These are phyloP conservation scores for Sebastes glaucus DNA, from an alignment of 2,797 vertebrate species.

Conservation along the genomic window DNA sequence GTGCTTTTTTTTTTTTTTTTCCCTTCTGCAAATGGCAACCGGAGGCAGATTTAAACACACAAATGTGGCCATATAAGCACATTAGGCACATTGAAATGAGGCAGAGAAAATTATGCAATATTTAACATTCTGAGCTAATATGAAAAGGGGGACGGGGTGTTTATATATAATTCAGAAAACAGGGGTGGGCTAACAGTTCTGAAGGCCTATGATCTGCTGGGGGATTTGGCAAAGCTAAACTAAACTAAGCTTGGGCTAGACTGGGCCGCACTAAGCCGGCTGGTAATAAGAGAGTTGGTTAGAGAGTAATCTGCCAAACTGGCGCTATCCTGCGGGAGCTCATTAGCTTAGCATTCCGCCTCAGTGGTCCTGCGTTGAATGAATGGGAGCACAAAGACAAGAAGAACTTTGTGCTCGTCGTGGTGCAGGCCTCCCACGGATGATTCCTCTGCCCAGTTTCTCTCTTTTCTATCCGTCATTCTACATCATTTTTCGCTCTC, in stretches of 20 bases:
- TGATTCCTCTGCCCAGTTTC: constrained; percentile 2
- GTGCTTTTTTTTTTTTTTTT: background rate
- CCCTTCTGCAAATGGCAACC: background rate
- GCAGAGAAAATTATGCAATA: constrained; percentile 3
- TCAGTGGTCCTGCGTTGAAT: constrained; percentile 48
- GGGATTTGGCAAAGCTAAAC: constrained; percentile 43
- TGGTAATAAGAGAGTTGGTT: constrained; percentile 56
- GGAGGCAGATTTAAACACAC: background rate
- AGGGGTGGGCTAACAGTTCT: background rate
- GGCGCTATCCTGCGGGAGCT: constrained; percentile 73
- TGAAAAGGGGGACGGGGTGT: background rate
- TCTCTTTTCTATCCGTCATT: background rate
- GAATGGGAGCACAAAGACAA: constrained; percentile 54
- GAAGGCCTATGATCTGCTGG: constrained; percentile 26
- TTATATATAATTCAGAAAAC: constrained; percentile 28
- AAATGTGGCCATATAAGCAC: background rate
- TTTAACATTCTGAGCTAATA: background rate
- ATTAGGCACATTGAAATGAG: background rate
- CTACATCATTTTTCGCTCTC: background rate
- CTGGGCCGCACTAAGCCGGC: constrained; percentile 12
- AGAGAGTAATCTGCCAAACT: constrained; percentile 51
- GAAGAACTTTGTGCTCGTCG: constrained; percentile 6
- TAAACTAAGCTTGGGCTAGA: constrained; percentile 51
- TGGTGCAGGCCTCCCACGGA: constrained; percentile 22
- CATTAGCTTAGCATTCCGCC: constrained; percentile 74